These are phyloP conservation scores for Hoplodrina ambigua DNA, from an alignment of 2,888 invertebrate genomes.

Conservation along the genomic window DNA sequence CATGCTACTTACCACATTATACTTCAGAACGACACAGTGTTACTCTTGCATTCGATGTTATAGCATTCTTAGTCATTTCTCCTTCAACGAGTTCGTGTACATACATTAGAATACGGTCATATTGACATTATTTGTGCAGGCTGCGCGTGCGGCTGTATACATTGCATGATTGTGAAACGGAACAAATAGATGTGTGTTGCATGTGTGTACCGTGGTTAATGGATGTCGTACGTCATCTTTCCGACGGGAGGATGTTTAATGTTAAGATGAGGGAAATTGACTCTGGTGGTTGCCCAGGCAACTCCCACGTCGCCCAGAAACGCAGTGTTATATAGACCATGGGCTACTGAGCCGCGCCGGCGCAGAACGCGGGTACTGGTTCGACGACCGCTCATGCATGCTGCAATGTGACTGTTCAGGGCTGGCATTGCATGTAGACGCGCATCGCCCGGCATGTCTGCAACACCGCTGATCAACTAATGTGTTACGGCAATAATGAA, in stretches of 20 bases:
- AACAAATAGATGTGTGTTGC: constrained; percentile 89
- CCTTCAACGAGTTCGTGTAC: constrained; percentile 79
- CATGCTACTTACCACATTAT: constrained; percentile 80
- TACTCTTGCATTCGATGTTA: constrained; percentile 84
- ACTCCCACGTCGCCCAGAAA: constrained; percentile 84
- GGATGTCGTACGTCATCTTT: constrained; percentile 89
- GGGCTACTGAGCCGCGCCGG: constrained; percentile 41
- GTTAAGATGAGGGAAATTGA: constrained; percentile 89
- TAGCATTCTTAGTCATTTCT: constrained; percentile 77
- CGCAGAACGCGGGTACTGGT: constrained; percentile 68
- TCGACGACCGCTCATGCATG: constrained; percentile 68
- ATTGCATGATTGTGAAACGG: constrained; percentile 88
- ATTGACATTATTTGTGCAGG: constrained; percentile 67
- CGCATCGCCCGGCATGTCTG: constrained; percentile 83
- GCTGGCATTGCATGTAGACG: constrained; percentile 73
- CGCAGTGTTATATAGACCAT: constrained; percentile 86
- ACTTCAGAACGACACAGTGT: constrained; percentile 82
- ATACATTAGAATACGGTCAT: constrained; percentile 75
- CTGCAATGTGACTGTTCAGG: constrained; percentile 70
- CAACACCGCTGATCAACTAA: constrained; percentile 69
- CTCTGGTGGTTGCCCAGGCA: constrained; percentile 85
- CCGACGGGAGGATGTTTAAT: constrained; percentile 85
- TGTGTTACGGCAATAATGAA: constrained; percentile 82
- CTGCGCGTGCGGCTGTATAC: constrained; percentile 75
- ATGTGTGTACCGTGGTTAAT: constrained; percentile 88